Conservation (phyloP, 2,113 vertebrate genomes). For the Alces alces region DNA sequence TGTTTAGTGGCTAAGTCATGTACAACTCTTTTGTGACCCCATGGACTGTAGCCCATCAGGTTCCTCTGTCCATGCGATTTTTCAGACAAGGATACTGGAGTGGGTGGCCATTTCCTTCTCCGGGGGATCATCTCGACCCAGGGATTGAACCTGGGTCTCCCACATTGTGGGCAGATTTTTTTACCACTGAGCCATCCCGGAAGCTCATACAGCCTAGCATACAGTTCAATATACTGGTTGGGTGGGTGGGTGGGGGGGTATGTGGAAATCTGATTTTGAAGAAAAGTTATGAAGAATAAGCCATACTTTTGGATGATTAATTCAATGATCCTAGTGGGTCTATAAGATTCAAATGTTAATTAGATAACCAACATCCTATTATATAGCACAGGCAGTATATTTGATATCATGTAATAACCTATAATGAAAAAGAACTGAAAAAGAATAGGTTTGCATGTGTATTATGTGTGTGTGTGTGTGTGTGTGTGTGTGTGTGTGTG, state of each 20-base stretch:
- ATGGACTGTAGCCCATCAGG: no score
- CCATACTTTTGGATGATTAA: background rate
- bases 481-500: background rate
- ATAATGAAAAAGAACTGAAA: background rate
- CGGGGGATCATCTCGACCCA: background rate
- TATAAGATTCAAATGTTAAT: background rate
- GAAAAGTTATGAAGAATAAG: background rate
- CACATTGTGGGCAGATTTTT: background rate
- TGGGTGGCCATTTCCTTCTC: background rate
- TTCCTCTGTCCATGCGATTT: background rate
- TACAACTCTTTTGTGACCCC: background rate
- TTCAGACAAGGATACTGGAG: background rate
- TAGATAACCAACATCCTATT: background rate
- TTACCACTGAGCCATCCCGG: background rate
- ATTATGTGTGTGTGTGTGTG: background rate
- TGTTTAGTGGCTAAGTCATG: background rate
- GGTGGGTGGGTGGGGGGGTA: background rate
- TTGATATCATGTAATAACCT: background rate
- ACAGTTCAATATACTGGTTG: background rate
- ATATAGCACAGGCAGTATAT: background rate
- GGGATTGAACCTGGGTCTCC: background rate
- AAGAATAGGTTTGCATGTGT: background rate
- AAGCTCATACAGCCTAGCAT: background rate
- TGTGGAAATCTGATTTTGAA: background rate
- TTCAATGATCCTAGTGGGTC: background rate